Conservation (phyloP, 2,797 vertebrate species). For the Cirrhinus molitorella region DNA sequence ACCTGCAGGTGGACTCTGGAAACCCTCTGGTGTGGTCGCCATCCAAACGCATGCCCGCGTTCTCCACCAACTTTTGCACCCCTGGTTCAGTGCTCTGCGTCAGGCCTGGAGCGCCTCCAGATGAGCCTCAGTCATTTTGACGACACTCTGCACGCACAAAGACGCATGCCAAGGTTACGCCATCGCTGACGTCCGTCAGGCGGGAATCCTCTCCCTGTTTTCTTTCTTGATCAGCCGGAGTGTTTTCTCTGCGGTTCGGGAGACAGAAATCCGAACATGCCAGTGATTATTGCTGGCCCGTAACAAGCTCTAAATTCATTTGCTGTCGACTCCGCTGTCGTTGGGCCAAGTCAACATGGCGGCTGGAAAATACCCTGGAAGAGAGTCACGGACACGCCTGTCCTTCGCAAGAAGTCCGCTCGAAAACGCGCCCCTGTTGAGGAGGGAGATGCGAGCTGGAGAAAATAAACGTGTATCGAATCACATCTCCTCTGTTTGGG, state of each 20-base stretch:
- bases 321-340: slow-evolving; percentile 72
- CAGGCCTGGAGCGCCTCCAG: slow-evolving; percentile 44
- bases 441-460: slow-evolving; percentile 65
- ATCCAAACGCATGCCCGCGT: not conserved
- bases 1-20: slow-evolving; percentile 34
- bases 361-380: slow-evolving; percentile 79
- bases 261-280: slow-evolving; percentile 72
- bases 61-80: not conserved
- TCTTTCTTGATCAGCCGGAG: slow-evolving; percentile 63
- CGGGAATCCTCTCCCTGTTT: slow-evolving; percentile 69
- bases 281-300: slow-evolving; percentile 67
- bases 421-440: slow-evolving; percentile 58
- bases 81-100: slow-evolving; percentile 18
- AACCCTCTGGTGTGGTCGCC: slow-evolving; percentile 5
- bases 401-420: slow-evolving; percentile 36
- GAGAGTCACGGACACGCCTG: slow-evolving; percentile 69
- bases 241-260: slow-evolving; percentile 75
- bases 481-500: slow-evolving; percentile 72
- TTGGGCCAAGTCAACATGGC: slow-evolving; percentile 70
- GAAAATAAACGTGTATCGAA: slow-evolving; percentile 71
- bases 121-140: slow-evolving; percentile 42
- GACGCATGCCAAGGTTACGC: slow-evolving; percentile 38
- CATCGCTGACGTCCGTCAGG: slow-evolving; percentile 68
- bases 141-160: slow-evolving; percentile 23
- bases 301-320: slow-evolving; percentile 74